Conservation (phyloP, 1,140 invertebrate species). For the Nephila pilipes region DNA sequence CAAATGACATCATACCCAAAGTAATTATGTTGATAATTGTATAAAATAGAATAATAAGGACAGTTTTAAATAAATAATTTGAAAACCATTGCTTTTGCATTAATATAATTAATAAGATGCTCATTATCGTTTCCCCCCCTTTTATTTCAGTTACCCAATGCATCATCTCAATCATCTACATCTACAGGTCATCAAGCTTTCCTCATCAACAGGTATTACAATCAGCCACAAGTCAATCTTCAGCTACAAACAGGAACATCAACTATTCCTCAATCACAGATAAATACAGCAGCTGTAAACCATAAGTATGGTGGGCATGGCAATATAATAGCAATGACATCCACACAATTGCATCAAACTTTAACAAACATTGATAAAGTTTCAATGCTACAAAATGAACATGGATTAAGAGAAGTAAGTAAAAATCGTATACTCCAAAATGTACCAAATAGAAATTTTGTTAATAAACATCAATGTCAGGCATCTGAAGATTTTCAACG, state of each 20-base stretch:
- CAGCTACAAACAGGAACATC: not conserved
- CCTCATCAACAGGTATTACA: not conserved
- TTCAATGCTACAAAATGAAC: not conserved
- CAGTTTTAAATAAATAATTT: no score
- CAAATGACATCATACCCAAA: no score
- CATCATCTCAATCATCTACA: not conserved
- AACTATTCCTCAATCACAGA: not conserved
- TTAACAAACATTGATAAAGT: not conserved
- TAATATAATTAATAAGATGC: no score
- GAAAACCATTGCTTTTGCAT: no score
- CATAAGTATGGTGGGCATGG: not conserved
- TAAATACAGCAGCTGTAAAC: not conserved
- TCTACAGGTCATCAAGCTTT: not conserved
- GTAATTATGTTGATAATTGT: no score
- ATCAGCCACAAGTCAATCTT: not conserved
- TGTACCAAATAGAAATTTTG: not conserved
- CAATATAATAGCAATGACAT: not conserved
- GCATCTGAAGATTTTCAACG: not conserved
- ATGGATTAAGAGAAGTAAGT: not conserved
- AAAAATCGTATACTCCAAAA: not conserved
- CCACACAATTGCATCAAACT: not conserved
- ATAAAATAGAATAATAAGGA: no score
- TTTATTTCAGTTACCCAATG: not conserved
- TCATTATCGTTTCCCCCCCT: not conserved
- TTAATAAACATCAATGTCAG: not conserved